Evolutionary conservation across 2,113 vertebrate genomes (phyloP).

Genomic region (Herpetotheres cachinnans): DNA sequence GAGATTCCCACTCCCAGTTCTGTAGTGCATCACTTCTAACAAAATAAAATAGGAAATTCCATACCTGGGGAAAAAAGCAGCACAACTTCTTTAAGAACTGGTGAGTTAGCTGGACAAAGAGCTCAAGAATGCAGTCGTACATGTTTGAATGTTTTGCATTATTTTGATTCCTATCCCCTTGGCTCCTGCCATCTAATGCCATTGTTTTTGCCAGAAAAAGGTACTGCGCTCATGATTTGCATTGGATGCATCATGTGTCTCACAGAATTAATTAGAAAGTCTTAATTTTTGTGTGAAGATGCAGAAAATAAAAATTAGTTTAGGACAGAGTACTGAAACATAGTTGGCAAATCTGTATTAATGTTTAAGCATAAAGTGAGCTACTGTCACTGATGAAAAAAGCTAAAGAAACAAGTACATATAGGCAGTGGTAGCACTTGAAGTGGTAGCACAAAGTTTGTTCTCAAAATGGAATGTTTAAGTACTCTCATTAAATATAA

Average conservation of each 20-base stretch:
- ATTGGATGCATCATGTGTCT: not conserved
- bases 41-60: not conserved
- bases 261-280: not conserved
- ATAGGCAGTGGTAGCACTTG: not conserved
- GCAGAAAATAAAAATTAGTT: not conserved
- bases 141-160: not conserved
- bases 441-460: conserved; percentile 46
- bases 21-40: not conserved
- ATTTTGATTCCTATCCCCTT: not conserved
- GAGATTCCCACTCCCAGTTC: not conserved
- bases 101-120: not conserved
- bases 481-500: conserved; percentile 78
- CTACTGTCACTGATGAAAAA: not conserved
- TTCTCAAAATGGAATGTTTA: conserved; percentile 78
- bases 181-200: not conserved
- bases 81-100: not conserved
- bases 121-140: not conserved
- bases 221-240: not conserved
- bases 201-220: not conserved
- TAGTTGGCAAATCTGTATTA: not conserved
- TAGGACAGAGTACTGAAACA: not conserved
- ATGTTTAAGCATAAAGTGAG: not conserved
- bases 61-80: not conserved
- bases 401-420: not conserved
- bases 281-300: not conserved